phyloP scores from a whole-genome alignment of 2,797 vertebrate genomes.

The Scolopax rusticola region DNA sequence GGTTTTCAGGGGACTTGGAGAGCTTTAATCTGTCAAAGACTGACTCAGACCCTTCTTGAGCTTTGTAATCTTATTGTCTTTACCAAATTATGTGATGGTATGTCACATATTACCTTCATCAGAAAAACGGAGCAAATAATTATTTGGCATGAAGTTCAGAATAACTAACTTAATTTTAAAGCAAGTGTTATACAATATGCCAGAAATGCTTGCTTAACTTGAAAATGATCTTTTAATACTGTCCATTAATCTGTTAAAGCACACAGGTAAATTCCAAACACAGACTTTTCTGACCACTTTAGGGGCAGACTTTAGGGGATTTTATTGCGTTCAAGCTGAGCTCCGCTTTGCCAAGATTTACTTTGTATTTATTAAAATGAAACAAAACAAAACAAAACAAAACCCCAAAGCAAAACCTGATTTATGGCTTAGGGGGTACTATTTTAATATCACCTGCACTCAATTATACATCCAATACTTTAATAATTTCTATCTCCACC shows the following conservation, averaged over 20 bases:
- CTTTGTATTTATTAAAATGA: neutral
- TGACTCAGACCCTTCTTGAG: constrained; percentile 35
- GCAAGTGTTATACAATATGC: neutral
- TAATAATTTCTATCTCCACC: neutral
- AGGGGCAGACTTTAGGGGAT: neutral
- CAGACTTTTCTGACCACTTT: neutral
- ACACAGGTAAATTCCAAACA: neutral
- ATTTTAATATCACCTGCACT: neutral
- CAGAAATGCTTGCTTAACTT: constrained; percentile 38
- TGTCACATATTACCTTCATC: neutral
- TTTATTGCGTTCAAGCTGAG: neutral
- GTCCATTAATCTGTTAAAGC: constrained; percentile 1
- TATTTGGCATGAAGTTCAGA: constrained; percentile 6
- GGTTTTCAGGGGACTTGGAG: constrained; percentile 38
- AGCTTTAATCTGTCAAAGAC: constrained; percentile 48
- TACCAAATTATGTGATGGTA: constrained; percentile 18
- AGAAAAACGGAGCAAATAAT: constrained; percentile 1
- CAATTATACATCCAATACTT: neutral
- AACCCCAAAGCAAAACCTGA: neutral
- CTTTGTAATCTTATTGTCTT: constrained; percentile 53
- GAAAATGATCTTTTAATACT: constrained; percentile 36
- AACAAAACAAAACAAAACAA: neutral
- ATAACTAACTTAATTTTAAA: constrained; percentile 58
- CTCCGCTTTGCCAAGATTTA: neutral
- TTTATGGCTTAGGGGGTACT: neutral